Evolutionary conservation across 2,113 vertebrate species (phyloP).

Genomic region (Madoqua kirkii): DNA sequence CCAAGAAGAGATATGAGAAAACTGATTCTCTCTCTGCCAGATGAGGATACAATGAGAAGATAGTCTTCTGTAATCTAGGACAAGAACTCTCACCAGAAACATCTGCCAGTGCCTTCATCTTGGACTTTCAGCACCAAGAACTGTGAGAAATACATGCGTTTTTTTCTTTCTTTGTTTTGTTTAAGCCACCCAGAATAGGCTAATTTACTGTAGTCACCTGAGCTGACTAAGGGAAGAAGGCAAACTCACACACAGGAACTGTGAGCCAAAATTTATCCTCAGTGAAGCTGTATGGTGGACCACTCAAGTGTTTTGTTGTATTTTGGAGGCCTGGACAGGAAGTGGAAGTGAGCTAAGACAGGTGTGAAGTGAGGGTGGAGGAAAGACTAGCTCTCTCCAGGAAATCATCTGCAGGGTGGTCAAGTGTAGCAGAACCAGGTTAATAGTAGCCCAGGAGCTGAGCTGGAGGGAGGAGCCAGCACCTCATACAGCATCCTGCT

Average conservation of each 20-base stretch:
- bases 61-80: no score
- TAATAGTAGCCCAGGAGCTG: not conserved
- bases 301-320: not conserved
- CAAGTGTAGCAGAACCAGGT: not conserved
- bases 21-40: not conserved
- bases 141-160: not conserved
- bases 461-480: not conserved
- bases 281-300: not conserved
- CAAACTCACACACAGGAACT: not conserved
- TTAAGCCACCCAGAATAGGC: not conserved
- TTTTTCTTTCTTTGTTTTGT: not conserved
- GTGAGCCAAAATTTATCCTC: no score
- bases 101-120: not conserved
- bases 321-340: not conserved
- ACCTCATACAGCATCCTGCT: not conserved
- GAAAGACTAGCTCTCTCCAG: not conserved
- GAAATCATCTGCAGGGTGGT: not conserved
- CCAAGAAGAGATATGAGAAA: not conserved
- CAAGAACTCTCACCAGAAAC: not conserved
- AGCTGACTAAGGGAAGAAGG: not conserved
- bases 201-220: not conserved
- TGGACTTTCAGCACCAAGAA: not conserved
- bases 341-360: not conserved
- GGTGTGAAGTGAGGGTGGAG: not conserved
- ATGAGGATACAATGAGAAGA: not conserved